Evolutionary conservation across 2,888 invertebrate genomes (phyloP).

Genomic region (Thecocarcelia acutangulata): DNA sequence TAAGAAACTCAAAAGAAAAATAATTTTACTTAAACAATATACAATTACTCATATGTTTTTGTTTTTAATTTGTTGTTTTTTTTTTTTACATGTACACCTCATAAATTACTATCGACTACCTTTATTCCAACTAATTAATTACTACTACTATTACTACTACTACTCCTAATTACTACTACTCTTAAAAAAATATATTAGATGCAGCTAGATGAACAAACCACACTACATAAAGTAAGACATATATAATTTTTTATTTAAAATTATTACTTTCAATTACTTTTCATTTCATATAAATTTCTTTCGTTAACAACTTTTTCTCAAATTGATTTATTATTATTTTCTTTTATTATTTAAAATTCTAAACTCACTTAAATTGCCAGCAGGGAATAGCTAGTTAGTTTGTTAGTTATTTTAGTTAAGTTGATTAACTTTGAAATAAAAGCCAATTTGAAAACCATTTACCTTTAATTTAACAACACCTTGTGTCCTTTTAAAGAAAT

Average conservation of each 20-base stretch:
- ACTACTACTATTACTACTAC: slow-evolving; percentile 70
- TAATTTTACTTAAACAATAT: slow-evolving; percentile 5
- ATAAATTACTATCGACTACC: slow-evolving; percentile 69
- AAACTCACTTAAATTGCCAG: slow-evolving; percentile 68
- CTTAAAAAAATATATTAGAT: slow-evolving; percentile 75
- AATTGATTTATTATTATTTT: slow-evolving; percentile 6
- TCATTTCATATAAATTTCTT: neutral
- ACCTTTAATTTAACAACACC: neutral
- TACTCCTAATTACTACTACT: slow-evolving; percentile 63
- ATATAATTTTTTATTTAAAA: slow-evolving; percentile 34
- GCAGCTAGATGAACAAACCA: slow-evolving; percentile 81
- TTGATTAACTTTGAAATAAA: slow-evolving; percentile 22
- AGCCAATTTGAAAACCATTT: neutral
- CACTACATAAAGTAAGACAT: slow-evolving; percentile 80
- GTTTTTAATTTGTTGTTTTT: slow-evolving; percentile 57
- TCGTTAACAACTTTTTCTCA: neutral
- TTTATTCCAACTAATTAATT: slow-evolving; percentile 67
- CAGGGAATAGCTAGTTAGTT: slow-evolving; percentile 69
- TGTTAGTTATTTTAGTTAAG: slow-evolving; percentile 43
- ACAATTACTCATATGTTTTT: slow-evolving; percentile 50
- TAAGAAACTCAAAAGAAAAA: slow-evolving; percentile 25
- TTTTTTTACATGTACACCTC: slow-evolving; percentile 72
- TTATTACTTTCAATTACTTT: slow-evolving; percentile 41
- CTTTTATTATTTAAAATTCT: slow-evolving; percentile 20
- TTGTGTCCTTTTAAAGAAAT: slow-evolving; percentile 11